A percentile compares a stretch with the other conserved stretches of the same genome.
These are phyloP conservation scores for Hippocampus mohnikei DNA, from an alignment of 2,113 vertebrate species.

Conservation along the genomic window DNA sequence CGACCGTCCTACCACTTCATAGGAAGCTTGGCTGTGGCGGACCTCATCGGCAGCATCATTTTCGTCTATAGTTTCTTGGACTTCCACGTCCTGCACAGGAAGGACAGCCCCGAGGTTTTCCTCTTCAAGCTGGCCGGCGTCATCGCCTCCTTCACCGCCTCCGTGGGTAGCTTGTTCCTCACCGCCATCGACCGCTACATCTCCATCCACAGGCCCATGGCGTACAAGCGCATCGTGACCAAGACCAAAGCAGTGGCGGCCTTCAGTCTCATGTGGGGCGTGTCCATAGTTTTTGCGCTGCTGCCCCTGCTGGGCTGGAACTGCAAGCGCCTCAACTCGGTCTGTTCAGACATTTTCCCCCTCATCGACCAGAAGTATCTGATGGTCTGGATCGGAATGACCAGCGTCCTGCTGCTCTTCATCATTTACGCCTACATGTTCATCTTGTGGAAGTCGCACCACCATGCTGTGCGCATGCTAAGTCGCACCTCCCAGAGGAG, in stretches of 20 bases:
- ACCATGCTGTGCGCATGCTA: slow-evolving; percentile 94
- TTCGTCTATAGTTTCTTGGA: slow-evolving; percentile 99
- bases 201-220: slow-evolving; percentile 92
- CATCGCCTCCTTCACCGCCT: slow-evolving; percentile 95
- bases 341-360: slow-evolving; percentile 97
- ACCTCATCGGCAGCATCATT: slow-evolving; percentile 94
- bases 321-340: slow-evolving; percentile 89
- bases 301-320: slow-evolving; percentile 97
- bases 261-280: slow-evolving; percentile 95
- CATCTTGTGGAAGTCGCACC: slow-evolving; percentile 97
- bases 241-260: slow-evolving; percentile 93
- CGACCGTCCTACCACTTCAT: slow-evolving; percentile 98
- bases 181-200: slow-evolving; percentile 97
- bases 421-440: slow-evolving; percentile 98
- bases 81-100: slow-evolving; percentile 96
- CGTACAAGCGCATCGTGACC: slow-evolving; percentile 95
- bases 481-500: slow-evolving; percentile 94
- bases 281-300: slow-evolving; percentile 88
- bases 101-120: slow-evolving; percentile 90
- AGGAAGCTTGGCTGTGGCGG: slow-evolving; percentile 92
- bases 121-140: slow-evolving; percentile 96
- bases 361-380: slow-evolving; percentile 93
- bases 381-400: slow-evolving; percentile 97
- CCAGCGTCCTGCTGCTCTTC: slow-evolving; percentile 86
- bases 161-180: slow-evolving; percentile 95